Evolutionary conservation across 2,797 vertebrate genomes (phyloP).

Genomic region (Cryptoprocta ferox): DNA sequence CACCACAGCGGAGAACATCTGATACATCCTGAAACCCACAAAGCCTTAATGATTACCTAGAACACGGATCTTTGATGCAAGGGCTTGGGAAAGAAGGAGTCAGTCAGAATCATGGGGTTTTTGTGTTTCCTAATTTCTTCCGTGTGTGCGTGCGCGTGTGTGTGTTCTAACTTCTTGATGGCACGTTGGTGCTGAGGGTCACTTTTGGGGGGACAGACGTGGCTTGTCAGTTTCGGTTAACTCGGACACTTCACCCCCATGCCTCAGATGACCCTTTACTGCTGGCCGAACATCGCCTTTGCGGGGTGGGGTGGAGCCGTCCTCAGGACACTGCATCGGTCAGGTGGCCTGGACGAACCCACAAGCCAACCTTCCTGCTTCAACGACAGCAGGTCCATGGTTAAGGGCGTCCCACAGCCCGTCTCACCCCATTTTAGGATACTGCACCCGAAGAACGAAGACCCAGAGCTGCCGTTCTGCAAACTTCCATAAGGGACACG

Average conservation of each 20-base stretch:
- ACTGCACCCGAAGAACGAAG: background rate
- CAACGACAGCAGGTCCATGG: background rate
- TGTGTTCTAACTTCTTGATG: background rate
- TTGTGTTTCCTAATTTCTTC: background rate
- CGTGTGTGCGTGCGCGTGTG: too few relatives aligned
- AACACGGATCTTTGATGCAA: background rate
- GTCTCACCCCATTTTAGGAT: background rate
- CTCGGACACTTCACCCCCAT: background rate
- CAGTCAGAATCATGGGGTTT: background rate
- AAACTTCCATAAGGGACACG: background rate
- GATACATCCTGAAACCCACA: background rate
- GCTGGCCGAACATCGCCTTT: background rate
- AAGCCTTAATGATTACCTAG: too few relatives aligned
- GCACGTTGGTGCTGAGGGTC: background rate
- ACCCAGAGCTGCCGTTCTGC: background rate
- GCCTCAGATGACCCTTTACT: background rate
- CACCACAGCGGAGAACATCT: background rate
- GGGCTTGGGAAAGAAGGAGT: background rate
- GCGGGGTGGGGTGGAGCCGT: fast-evolving
- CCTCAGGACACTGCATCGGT: fast-evolving
- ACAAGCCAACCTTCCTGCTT: background rate
- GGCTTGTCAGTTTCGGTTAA: background rate
- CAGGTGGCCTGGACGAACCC: background rate
- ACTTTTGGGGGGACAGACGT: background rate
- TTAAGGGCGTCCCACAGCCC: background rate